Conservation (phyloP, 2,888 invertebrate species). For the Hypolimnas misippus region DNA sequence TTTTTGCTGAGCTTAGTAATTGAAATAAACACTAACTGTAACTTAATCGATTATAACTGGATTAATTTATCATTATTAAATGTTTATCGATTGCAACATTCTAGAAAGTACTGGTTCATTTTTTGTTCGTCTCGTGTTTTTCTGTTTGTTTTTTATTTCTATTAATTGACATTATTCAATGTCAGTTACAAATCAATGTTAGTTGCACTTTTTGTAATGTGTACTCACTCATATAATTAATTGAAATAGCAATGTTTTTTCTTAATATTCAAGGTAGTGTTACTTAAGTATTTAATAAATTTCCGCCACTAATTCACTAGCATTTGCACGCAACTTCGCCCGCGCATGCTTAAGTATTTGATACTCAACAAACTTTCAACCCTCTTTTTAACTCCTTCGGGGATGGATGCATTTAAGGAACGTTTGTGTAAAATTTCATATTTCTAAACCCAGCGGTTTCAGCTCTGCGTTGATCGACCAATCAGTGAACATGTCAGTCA, state of each 20-base stretch:
- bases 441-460: too few relatives aligned
- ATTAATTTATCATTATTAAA: neutral
- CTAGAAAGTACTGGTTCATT: constrained; percentile 9
- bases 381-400: too few relatives aligned
- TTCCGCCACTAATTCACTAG: neutral
- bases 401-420: too few relatives aligned
- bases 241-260: constrained; percentile 10
- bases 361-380: too few relatives aligned
- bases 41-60: neutral
- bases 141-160: constrained; percentile 2
- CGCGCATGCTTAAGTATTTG: too few relatives aligned
- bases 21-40: neutral
- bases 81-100: neutral
- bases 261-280: neutral
- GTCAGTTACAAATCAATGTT: neutral
- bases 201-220: neutral
- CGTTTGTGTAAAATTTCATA: too few relatives aligned
- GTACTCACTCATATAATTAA: constrained; percentile 11
- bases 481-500: too few relatives aligned
- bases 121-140: constrained; percentile 5
- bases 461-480: too few relatives aligned
- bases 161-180: constrained; percentile 18
- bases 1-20: neutral
- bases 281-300: neutral
- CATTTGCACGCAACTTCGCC: too few relatives aligned